A percentile compares a stretch with the other conserved stretches of the same genome.
phyloP scores from a whole-genome alignment of 2,113 vertebrate species.

The Tauraco erythrolophus region DNA sequence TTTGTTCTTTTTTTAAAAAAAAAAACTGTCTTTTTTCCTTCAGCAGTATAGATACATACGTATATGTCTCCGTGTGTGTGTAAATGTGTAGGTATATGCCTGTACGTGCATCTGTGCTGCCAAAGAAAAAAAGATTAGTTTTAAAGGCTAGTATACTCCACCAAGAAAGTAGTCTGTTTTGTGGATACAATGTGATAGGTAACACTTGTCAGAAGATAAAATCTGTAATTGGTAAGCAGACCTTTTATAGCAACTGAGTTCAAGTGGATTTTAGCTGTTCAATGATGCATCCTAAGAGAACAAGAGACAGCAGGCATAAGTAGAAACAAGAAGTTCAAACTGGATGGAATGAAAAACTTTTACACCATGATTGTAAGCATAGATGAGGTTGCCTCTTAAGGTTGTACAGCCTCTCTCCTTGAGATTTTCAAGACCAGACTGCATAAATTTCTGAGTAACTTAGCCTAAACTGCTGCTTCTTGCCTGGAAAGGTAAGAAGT shows the following conservation, averaged over 20 bases:
- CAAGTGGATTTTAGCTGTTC: not conserved
- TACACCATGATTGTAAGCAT: fast-evolving
- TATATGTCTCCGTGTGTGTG: not conserved
- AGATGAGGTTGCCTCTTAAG: not conserved
- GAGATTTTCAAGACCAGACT: not conserved
- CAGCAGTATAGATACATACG: not conserved
- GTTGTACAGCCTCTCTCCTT: not conserved
- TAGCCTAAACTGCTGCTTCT: not conserved
- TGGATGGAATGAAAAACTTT: not conserved
- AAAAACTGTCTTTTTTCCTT: not conserved
- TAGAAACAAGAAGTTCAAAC: not conserved
- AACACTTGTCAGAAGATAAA: not conserved
- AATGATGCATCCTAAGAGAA: not conserved
- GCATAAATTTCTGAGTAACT: not conserved
- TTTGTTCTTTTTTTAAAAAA: not conserved
- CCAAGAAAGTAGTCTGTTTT: not conserved
- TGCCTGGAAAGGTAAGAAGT: not conserved
- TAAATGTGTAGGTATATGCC: not conserved
- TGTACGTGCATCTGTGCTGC: not conserved
- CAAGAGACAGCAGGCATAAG: not conserved
- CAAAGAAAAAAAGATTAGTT: not conserved
- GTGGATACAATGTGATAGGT: not conserved
- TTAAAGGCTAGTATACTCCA: not conserved
- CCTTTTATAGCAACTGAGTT: not conserved
- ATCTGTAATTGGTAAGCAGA: not conserved